phyloP scores from a whole-genome alignment of 2,113 vertebrate genomes.

The Solea senegalensis region DNA sequence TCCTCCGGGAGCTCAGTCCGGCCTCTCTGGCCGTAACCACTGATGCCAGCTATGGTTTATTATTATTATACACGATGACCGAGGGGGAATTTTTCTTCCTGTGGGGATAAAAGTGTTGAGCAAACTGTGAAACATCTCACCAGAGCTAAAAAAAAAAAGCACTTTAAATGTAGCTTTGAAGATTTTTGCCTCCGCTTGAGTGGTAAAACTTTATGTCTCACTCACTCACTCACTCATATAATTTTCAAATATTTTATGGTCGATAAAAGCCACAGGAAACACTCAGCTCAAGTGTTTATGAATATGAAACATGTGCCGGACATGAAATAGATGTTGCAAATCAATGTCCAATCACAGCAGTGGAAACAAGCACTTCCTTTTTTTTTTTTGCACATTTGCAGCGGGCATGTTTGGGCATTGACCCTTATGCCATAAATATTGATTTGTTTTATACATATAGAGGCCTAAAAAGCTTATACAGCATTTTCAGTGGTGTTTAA shows the following conservation, averaged over 20 bases:
- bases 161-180: no score
- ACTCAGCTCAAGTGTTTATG: background rate
- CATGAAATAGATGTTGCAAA: background rate
- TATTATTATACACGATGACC: slow-evolving; percentile 1
- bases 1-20: background rate
- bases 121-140: slow-evolving; percentile 3
- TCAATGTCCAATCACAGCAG: background rate
- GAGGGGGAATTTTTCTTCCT: slow-evolving; percentile 11
- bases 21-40: background rate
- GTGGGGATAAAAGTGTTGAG: slow-evolving; percentile 16
- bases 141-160: background rate
- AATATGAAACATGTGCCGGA: background rate
- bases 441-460: background rate
- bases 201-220: background rate
- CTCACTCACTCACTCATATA: background rate
- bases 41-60: slow-evolving; percentile 23
- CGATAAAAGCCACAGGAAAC: background rate
- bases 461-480: no score
- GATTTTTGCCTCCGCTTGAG: background rate
- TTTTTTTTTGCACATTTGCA: background rate
- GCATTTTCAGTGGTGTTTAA: no score
- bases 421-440: slow-evolving; percentile 35
- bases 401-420: background rate
- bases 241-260: background rate
- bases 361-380: background rate